A percentile compares a stretch with the other conserved stretches of the same genome.
Conservation (phyloP, 2,797 vertebrate species). For the Steatocranus sp. region DNA sequence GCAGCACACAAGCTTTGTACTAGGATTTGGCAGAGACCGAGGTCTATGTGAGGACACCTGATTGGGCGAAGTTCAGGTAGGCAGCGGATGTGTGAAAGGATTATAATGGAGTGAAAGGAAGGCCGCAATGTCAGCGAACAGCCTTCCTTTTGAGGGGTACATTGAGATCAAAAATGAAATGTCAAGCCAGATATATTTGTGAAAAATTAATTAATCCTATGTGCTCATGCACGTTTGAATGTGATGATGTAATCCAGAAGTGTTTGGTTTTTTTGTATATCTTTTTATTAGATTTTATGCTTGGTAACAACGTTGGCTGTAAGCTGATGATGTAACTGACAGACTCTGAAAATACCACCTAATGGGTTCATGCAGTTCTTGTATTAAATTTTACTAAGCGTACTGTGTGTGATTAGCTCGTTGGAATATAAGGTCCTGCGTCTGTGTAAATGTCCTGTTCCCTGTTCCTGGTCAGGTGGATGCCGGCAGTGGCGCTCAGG, state of each 20-base stretch:
- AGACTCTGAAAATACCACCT: not conserved
- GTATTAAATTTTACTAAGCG: not conserved
- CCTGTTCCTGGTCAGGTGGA: slow-evolving; percentile 64
- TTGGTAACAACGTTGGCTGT: not conserved
- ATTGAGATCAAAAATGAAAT: not conserved
- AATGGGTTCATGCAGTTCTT: not conserved
- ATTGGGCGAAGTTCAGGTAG: not conserved
- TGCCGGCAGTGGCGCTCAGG: slow-evolving; percentile 37
- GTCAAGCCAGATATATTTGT: not conserved
- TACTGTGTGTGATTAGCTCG: slow-evolving; percentile 5
- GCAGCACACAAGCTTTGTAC: not conserved
- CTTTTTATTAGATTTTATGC: not conserved
- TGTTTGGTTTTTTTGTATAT: not conserved
- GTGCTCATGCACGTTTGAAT: not conserved
- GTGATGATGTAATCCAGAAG: not conserved
- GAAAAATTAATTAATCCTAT: not conserved
- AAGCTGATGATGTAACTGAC: not conserved
- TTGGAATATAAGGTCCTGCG: not conserved
- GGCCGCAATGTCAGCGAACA: not conserved
- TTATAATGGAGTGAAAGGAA: not conserved
- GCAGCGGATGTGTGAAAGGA: not conserved
- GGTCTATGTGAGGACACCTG: not conserved
- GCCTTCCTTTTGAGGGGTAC: not conserved
- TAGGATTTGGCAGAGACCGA: not conserved
- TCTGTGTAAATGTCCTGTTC: slow-evolving; percentile 40